phyloP scores from a whole-genome alignment of 2,113 vertebrate genomes.

The Oryzias javanicus region DNA sequence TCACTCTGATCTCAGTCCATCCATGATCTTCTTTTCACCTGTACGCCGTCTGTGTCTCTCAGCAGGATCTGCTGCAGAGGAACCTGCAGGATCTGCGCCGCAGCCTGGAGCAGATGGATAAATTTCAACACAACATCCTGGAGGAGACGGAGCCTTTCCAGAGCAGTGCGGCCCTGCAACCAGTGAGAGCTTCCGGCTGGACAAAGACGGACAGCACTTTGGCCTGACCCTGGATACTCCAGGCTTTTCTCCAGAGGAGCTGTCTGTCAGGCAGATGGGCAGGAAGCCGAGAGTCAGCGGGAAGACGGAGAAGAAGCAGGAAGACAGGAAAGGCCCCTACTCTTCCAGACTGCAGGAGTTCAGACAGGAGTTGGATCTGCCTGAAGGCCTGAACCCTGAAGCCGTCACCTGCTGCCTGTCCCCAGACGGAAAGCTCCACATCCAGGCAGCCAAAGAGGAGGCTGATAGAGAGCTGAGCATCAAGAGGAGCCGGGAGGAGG shows the following conservation, averaged over 20 bases:
- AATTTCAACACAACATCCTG: conserved; percentile 48
- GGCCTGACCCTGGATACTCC: conserved; percentile 61
- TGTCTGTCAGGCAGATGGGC: conserved; percentile 57
- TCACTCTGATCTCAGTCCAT: conserved; percentile 11
- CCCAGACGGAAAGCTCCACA: conserved; percentile 51
- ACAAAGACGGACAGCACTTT: conserved; percentile 50
- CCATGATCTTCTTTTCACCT: conserved; percentile 10
- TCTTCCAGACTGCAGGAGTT: conserved; percentile 66
- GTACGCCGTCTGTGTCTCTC: conserved; percentile 34
- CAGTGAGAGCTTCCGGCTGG: conserved; percentile 39
- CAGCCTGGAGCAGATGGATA: conserved; percentile 45
- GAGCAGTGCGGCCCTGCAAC: conserved; percentile 24
- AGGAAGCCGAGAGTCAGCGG: conserved; percentile 65
- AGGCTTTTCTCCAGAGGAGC: conserved; percentile 66
- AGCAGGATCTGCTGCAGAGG: conserved; percentile 52
- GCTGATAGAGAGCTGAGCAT: conserved; percentile 45
- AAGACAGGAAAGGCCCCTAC: conserved; percentile 60
- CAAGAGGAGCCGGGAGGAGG: conserved; percentile 33
- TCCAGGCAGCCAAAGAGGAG: conserved; percentile 27
- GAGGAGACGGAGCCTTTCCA: conserved; percentile 52
- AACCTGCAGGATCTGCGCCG: no score
- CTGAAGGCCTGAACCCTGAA: conserved; percentile 55
- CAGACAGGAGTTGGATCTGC: conserved; percentile 71
- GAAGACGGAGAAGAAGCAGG: conserved; percentile 66
- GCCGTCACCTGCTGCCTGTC: conserved; percentile 41